A percentile compares a stretch with the other conserved stretches of the same genome.
Conservation (phyloP, 2,113 vertebrate genomes). For the Cyrtonyx montezumae region DNA sequence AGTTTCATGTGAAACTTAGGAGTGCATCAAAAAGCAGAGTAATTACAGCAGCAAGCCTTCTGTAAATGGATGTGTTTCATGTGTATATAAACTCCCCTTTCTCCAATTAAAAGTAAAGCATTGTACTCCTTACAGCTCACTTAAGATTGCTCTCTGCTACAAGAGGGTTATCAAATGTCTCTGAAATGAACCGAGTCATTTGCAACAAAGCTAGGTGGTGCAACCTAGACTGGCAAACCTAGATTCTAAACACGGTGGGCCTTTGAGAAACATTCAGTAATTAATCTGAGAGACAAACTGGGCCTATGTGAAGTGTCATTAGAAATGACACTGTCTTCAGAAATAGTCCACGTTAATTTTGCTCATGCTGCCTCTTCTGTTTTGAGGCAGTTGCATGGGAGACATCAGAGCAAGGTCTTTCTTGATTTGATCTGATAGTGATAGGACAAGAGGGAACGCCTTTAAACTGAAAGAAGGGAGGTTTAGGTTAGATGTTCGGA, state of each 20-base stretch:
- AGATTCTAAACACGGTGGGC: accelerated
- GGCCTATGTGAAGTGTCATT: background rate
- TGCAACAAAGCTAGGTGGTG: background rate
- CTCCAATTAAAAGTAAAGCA: background rate
- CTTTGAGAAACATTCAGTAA: background rate
- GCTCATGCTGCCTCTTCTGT: background rate
- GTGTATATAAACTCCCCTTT: background rate
- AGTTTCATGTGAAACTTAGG: background rate
- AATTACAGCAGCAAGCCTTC: background rate
- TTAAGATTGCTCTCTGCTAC: background rate
- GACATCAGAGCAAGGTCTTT: background rate
- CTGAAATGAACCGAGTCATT: background rate
- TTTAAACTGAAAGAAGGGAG: too few species aligned
- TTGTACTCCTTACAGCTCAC: background rate
- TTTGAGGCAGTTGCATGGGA: accelerated
- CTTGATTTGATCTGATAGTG: too few species aligned
- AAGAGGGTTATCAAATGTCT: accelerated
- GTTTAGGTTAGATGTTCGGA: too few species aligned
- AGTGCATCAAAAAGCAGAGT: background rate
- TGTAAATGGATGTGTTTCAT: background rate
- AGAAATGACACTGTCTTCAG: background rate
- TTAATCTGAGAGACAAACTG: accelerated
- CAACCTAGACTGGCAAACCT: background rate
- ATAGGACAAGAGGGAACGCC: too few species aligned
- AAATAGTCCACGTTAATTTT: accelerated